phyloP scores from a whole-genome alignment of 2,888 invertebrate species.

The Serripes groenlandicus region DNA sequence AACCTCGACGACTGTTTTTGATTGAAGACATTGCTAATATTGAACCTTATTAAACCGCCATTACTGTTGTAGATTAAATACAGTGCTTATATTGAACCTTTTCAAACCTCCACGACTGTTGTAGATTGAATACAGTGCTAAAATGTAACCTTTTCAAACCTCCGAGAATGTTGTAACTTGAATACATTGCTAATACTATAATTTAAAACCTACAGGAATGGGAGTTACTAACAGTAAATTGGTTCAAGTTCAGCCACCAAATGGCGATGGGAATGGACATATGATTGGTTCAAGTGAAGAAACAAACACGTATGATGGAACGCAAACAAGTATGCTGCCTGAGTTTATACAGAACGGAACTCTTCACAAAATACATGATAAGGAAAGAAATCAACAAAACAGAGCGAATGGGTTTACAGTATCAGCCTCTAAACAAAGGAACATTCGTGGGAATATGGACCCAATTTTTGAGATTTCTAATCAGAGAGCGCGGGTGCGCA shows the following conservation, averaged over 20 bases:
- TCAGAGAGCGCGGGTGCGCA: constrained; percentile 1
- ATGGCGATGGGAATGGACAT: background rate
- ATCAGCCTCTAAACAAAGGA: background rate
- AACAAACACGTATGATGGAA: background rate
- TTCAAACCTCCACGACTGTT: no score
- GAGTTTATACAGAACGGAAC: background rate
- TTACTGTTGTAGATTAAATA: no score
- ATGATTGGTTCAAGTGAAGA: background rate
- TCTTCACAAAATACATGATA: background rate
- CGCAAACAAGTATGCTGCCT: background rate
- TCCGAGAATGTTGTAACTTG: no score
- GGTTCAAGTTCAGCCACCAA: constrained; percentile 3
- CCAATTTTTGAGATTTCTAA: constrained; percentile 3
- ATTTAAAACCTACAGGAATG: no score
- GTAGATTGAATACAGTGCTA: no score
- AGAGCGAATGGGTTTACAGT: background rate
- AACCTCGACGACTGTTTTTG: no score
- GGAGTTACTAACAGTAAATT: constrained; percentile 11
- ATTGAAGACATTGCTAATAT: no score
- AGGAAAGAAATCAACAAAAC: background rate
- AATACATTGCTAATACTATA: no score
- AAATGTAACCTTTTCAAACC: no score
- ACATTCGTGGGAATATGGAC: background rate
- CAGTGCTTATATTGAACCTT: no score
- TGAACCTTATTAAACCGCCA: no score